These are phyloP conservation scores for Vanessa tameamea DNA, from an alignment of 1,140 invertebrate genomes.

Conservation along the genomic window DNA sequence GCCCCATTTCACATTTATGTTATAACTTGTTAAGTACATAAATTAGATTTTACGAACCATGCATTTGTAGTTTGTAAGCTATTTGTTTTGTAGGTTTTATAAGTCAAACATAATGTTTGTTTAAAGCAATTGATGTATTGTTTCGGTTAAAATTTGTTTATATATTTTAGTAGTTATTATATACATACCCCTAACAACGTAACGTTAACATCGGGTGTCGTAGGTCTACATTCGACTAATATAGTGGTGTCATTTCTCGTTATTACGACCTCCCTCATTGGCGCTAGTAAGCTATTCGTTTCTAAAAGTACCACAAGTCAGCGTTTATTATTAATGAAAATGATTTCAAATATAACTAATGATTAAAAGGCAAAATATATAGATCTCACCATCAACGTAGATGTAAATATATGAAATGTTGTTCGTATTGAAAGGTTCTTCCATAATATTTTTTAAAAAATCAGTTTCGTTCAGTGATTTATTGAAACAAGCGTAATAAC, in stretches of 20 bases:
- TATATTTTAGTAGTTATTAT: slow-evolving; percentile 11
- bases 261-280: slow-evolving; percentile 65
- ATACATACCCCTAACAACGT: slow-evolving; percentile 76
- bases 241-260: slow-evolving; percentile 70
- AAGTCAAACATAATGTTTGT: slow-evolving; percentile 3
- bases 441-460: slow-evolving; percentile 60
- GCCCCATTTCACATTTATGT: slow-evolving; percentile 38
- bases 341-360: slow-evolving; percentile 15
- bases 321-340: neutral
- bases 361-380: neutral
- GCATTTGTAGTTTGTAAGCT: slow-evolving; percentile 50
- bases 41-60: slow-evolving; percentile 41
- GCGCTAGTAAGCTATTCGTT: slow-evolving; percentile 78
- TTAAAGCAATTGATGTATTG: slow-evolving; percentile 29
- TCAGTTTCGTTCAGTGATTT: slow-evolving; percentile 55
- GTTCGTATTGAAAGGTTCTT: slow-evolving; percentile 70
- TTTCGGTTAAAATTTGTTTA: slow-evolving; percentile 15
- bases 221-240: slow-evolving; percentile 85
- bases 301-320: slow-evolving; percentile 75
- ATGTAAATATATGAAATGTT: slow-evolving; percentile 82
- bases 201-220: slow-evolving; percentile 84
- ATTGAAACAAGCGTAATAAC: slow-evolving; percentile 83
- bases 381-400: slow-evolving; percentile 84
- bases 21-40: slow-evolving; percentile 27
- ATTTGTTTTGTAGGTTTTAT: slow-evolving; percentile 33